Evolutionary conservation across 2,797 vertebrate species (phyloP), one percentile per base, ranked within the genome.

Genomic region (Gymnoscopelus microlampas): DNA sequence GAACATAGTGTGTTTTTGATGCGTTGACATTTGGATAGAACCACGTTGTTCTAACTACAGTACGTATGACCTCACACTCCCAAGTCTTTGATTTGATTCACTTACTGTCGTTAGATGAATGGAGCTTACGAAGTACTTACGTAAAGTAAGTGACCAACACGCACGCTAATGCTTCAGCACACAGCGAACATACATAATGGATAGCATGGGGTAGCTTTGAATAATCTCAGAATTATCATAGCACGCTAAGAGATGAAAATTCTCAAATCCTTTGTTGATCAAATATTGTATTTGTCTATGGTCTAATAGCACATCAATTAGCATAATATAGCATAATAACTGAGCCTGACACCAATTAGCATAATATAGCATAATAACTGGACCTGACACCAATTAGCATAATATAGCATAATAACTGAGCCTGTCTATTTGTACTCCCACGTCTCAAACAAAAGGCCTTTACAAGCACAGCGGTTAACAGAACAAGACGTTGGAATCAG

Each of bases 401-500:
- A 39, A 39, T 39, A 39, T 39, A 8, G 35, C 39, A 9, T 44
- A 1, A 44, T 44, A 44, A 44, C 6, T 44, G 39, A 44, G 39
- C 5, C 39, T 14, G 1, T 32, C 9, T 57, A 6, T 57, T 57
- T 57, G 11, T 8, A 23, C 23, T 13, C 12, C 24, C 24, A 5
- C 5, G 11, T 57, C 12, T 57, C 5, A 58, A 66, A 23, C 3
- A 54, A 78, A 74, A 32, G 24, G 3, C 39, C 39, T 2, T 53
- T 26, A 26, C 6, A 68, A 56, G 8, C n/a, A 58, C 75, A 19
- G 63, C 5, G 63, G 57, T 64, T 69, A 83, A 79, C 79, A 54
- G 51, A 76, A 78, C 60, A 77, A 76, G 57, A 11, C 14, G 48
- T 32, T 74, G 24, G 7, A 60, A 66, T 70, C 23, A 74, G 47